phyloP scores from a whole-genome alignment of 2,113 vertebrate species.

The Pluvianellus socialis region DNA sequence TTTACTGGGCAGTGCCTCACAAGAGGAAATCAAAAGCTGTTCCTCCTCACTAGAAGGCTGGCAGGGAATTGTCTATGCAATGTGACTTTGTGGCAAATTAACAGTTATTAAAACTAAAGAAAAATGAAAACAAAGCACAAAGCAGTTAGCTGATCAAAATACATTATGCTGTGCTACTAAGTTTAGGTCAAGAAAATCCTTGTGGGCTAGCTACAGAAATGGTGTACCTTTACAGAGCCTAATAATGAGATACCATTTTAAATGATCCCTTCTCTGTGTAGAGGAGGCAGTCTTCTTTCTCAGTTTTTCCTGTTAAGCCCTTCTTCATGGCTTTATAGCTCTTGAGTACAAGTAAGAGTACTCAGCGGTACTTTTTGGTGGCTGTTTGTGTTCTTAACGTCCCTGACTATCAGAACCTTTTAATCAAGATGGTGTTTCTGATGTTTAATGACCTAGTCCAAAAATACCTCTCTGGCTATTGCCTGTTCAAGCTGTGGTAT shows the following conservation, averaged over 20 bases:
- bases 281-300: background rate
- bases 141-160: background rate
- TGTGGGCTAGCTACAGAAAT: background rate
- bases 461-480: background rate
- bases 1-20: background rate
- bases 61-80: background rate
- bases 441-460: background rate
- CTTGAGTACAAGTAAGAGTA: background rate
- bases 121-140: background rate
- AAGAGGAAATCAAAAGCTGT: background rate
- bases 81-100: background rate
- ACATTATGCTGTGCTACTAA: background rate
- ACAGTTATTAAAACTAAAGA: background rate
- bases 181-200: background rate
- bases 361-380: background rate
- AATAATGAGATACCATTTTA: background rate
- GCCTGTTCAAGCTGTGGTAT: background rate
- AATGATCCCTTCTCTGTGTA: background rate
- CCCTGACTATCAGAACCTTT: background rate
- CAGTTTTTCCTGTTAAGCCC: background rate
- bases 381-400: background rate
- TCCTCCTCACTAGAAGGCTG: background rate
- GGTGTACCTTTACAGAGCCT: background rate
- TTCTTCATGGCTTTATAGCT: background rate
- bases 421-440: background rate